Conservation (phyloP, 2,113 vertebrate species). For the Cettia cetti region DNA sequence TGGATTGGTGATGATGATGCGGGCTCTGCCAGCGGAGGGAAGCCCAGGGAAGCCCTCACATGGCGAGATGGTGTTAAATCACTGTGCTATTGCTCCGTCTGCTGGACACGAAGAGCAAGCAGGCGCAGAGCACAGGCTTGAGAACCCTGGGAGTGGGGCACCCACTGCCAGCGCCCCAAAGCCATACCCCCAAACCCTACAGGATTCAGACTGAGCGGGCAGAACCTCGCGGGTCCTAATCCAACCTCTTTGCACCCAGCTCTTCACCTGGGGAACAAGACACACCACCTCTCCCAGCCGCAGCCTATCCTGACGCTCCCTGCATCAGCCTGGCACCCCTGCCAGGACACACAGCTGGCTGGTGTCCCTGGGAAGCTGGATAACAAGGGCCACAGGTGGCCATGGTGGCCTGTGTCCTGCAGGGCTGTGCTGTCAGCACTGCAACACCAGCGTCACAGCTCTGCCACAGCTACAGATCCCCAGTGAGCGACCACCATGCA, state of each 20-base stretch:
- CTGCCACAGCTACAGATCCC: not conserved
- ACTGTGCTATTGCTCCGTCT: not conserved
- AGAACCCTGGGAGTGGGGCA: not conserved
- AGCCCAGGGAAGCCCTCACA: not conserved
- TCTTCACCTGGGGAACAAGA: not conserved
- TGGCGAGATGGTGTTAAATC: not conserved
- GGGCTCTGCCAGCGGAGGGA: not conserved
- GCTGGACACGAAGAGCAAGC: not conserved
- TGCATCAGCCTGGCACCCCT: not conserved
- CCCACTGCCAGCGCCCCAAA: not conserved
- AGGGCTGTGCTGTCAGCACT: not conserved
- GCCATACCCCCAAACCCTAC: fast-evolving
- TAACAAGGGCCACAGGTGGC: not conserved
- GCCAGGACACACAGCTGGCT: not conserved
- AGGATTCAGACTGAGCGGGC: not conserved
- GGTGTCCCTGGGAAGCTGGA: not conserved
- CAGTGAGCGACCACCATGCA: fast-evolving
- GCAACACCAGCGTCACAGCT: not conserved
- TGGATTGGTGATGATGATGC: fast-evolving
- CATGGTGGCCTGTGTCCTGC: fast-evolving
- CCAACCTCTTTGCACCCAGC: not conserved
- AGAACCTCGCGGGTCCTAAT: fast-evolving
- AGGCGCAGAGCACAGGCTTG: not conserved
- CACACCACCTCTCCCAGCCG: not conserved
- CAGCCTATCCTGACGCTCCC: not conserved